A percentile compares a stretch with the other conserved stretches of the same genome.
Evolutionary conservation across 2,888 invertebrate genomes (phyloP).

Genomic region (Pristionchus arcanus): DNA sequence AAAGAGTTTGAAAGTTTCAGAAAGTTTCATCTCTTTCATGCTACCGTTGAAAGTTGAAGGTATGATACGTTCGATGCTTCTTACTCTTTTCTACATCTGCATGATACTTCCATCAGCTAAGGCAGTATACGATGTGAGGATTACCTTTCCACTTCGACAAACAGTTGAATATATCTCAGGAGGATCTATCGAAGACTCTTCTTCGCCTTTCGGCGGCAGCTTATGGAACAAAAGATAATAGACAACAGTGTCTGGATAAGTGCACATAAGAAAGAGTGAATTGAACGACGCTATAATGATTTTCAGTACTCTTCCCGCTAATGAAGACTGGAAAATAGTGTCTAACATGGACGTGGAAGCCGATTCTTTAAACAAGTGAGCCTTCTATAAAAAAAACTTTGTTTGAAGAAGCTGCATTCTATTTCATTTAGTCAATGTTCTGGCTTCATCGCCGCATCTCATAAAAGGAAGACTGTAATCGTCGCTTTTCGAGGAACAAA

Average conservation of each 20-base stretch:
- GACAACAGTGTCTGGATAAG: not conserved
- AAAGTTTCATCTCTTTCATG: no score
- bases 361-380: not conserved
- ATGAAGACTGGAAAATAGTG: no score
- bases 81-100: not conserved
- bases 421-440: conserved; percentile 61
- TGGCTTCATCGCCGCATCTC: conserved; percentile 60
- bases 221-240: not conserved
- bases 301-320: no score
- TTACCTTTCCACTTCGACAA: not conserved
- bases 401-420: no score
- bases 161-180: not conserved
- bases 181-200: conserved; percentile 1
- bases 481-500: conserved; percentile 70
- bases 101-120: not conserved
- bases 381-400: not conserved
- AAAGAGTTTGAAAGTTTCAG: no score
- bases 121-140: not conserved
- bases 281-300: no score
- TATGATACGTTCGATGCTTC: not conserved
- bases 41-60: no score
- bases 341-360: not conserved
- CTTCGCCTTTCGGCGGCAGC: not conserved
- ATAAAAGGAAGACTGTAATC: conserved; percentile 58
- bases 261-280: not conserved